Evolutionary conservation across 2,888 invertebrate species (phyloP).

Genomic region (Diloba caeruleocephala): DNA sequence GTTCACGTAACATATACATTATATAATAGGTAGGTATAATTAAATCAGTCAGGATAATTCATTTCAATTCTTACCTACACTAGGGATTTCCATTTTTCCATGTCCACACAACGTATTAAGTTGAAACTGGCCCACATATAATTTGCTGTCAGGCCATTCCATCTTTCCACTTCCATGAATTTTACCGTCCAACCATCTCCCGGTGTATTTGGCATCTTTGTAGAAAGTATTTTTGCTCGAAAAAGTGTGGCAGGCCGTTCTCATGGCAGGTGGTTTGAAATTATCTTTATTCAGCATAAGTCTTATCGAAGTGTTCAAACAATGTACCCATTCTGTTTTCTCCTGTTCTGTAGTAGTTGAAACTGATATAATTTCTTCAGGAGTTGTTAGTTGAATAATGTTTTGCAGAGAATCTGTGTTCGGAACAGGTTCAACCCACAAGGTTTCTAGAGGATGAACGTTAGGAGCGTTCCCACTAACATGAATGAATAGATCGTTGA

Average conservation of each 20-base stretch:
- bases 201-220: conserved; percentile 94
- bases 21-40: not conserved
- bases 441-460: conserved; percentile 91
- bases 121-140: conserved; percentile 94
- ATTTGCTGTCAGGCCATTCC: conserved; percentile 94
- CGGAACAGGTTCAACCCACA: conserved; percentile 94
- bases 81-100: conserved; percentile 91
- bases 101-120: conserved; percentile 92
- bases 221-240: conserved; percentile 91
- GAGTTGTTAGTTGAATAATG: conserved; percentile 92
- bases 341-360: conserved; percentile 91
- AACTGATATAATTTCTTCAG: conserved; percentile 93
- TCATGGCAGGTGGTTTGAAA: conserved; percentile 91
- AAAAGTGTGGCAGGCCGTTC: conserved; percentile 93
- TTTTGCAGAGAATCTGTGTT: conserved; percentile 91
- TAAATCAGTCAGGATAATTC: not conserved
- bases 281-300: conserved; percentile 90
- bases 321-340: conserved; percentile 94
- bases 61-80: conserved; percentile 79
- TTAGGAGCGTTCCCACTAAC: conserved; percentile 91
- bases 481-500: conserved; percentile 95
- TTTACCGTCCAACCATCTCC: conserved; percentile 95
- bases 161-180: conserved; percentile 95
- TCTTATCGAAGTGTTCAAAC: conserved; percentile 93
- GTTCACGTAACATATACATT: too few species aligned